Percentiles rank a stretch among this genome's conserved stretches.
Conservation (phyloP, 1,140 invertebrate species). For the Chelonus insularis region DNA sequence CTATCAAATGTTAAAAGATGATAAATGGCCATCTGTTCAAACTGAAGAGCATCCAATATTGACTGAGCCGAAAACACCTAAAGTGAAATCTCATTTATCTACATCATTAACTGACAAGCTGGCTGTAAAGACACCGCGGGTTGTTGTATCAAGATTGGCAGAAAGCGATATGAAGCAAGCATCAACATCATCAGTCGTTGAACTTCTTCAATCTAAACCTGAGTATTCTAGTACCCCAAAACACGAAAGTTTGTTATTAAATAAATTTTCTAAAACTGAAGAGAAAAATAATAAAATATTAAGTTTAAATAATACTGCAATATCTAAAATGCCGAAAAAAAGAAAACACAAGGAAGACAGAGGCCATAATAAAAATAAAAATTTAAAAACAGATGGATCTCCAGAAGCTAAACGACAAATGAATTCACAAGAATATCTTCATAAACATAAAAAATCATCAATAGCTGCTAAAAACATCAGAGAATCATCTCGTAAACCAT, state of each 20-base stretch:
- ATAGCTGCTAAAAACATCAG: neutral
- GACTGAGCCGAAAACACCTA: neutral
- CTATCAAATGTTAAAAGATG: conserved; percentile 45
- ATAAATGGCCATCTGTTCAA: conserved; percentile 10
- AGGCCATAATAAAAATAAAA: conserved; percentile 9
- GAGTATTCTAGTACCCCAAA: neutral
- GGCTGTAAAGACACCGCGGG: neutral
- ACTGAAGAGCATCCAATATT: neutral
- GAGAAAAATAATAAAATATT: conserved; percentile 3
- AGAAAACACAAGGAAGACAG: conserved; percentile 17
- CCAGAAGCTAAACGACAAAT: neutral
- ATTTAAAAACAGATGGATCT: conserved; percentile 1
- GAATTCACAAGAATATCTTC: neutral
- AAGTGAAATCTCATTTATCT: neutral
- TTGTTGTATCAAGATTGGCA: neutral
- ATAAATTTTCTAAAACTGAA: conserved; percentile 15
- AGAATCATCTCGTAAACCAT: neutral
- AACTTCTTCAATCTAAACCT: neutral
- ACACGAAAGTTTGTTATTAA: too few relatives aligned
- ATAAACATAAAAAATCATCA: conserved; percentile 10
- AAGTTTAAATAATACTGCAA: neutral
- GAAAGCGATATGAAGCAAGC: neutral
- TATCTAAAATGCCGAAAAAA: conserved; percentile 4
- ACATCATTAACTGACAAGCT: neutral
- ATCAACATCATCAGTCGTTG: neutral